Percentiles rank a stretch among this genome's conserved stretches.
These are phyloP conservation scores for Pachycephus smyrnensis DNA, from an alignment of 2,888 invertebrate species.

Conservation along the genomic window DNA sequence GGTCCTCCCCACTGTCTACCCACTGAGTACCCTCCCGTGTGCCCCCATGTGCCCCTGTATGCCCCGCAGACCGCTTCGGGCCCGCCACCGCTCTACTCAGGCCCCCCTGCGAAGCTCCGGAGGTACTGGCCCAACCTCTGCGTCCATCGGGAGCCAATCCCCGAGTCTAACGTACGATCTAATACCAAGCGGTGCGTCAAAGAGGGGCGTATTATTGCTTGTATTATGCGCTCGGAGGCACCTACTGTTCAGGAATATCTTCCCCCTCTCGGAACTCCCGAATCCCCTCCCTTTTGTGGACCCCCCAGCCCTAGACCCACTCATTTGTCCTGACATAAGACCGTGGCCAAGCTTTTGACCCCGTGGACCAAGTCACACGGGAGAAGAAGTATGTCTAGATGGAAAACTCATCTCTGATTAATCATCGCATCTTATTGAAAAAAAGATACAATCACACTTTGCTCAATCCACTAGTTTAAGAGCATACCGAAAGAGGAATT, in stretches of 20 bases:
- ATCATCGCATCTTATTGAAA: neutral
- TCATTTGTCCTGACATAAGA: neutral
- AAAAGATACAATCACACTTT: neutral
- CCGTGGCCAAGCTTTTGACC: neutral
- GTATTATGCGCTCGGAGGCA: slow-evolving; percentile 30
- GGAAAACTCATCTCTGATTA: neutral
- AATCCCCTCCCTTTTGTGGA: neutral
- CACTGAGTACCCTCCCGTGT: slow-evolving; percentile 24
- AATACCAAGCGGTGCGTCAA: slow-evolving; percentile 31
- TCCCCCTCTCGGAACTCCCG: neutral
- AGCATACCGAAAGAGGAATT: neutral
- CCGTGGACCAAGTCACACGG: neutral
- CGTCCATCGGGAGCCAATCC: slow-evolving; percentile 59
- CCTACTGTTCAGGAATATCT: slow-evolving; percentile 5
- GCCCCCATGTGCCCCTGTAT: neutral
- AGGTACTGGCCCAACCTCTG: slow-evolving; percentile 58
- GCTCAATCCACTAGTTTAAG: neutral
- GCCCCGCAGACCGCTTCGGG: neutral
- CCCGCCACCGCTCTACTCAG: slow-evolving; percentile 15
- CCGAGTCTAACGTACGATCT: slow-evolving; percentile 62
- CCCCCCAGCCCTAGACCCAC: neutral
- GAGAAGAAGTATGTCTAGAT: neutral
- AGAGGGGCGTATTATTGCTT: slow-evolving; percentile 8
- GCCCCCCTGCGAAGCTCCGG: slow-evolving; percentile 52
- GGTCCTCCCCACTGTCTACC: neutral